Evolutionary conservation across 2,888 invertebrate species (phyloP), one percentile per base, ranked within the genome.

Genomic region (Chrysolina haemoptera): DNA sequence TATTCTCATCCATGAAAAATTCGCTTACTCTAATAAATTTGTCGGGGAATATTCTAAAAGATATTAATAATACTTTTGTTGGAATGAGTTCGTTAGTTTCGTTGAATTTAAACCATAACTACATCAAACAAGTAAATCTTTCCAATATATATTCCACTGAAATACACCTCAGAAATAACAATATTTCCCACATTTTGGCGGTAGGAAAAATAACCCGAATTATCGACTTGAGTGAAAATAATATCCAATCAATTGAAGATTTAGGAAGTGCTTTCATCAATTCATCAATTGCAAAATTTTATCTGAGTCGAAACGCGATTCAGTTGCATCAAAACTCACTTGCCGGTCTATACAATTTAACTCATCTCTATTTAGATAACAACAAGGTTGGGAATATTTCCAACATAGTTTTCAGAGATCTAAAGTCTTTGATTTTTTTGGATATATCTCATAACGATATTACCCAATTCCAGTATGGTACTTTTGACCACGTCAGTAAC

Each of bases 391-490:
- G 16, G 10, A 27, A 27, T 20, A n/a, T 69, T 2, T 12, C 46
- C 12, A 43, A 40, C 22, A 55, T 11, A 1, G 46, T 50, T 12
- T 69, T 69, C 9, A 62, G 40, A 43, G 46, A 62, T 46, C 59
- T 69, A 9, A 27, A 46, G 3, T 69, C 69, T 59, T 48, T 69
- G 35, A 41, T 62, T 10, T 62, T 48, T 20, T 48, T 69, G 46
- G 69, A 69, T 22, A 43, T 69, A 27, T 69, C 69, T 6, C 40
- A 69, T 62, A 69, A 69, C 59, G 11, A 69, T 0, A 41, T 69
- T 46, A 6, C 10, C 10, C 14, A 22, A 9, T 69, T 69, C 16
- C 20, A 16, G 20, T 62, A 62, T 35, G 69, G 69, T 6, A 46
- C 62, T 16, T 69, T 69, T 3, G 46, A 41, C 14, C n/a, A 62